A percentile compares a stretch with the other conserved stretches of the same genome.
These are phyloP conservation scores for Sebastolobus alascanus DNA, from an alignment of 2,797 vertebrate genomes.

Conservation along the genomic window DNA sequence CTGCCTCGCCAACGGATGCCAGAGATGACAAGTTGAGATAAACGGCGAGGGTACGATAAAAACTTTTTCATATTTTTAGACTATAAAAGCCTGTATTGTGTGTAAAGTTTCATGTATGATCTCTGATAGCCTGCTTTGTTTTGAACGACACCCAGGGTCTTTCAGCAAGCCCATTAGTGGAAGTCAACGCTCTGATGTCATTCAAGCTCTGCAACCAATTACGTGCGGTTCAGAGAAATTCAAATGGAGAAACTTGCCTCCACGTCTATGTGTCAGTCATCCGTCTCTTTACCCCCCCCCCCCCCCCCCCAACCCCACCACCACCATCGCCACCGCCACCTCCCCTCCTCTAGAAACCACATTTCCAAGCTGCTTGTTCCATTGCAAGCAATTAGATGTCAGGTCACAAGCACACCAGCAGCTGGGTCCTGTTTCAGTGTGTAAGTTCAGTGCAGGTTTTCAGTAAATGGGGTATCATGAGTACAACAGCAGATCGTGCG, in stretches of 20 bases:
- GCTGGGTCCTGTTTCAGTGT: conserved; percentile 76
- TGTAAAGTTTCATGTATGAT: conserved; percentile 13
- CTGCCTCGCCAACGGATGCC: background rate
- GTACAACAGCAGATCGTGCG: conserved; percentile 44
- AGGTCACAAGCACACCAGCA: conserved; percentile 64
- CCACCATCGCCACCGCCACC: background rate
- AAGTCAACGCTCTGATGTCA: conserved; percentile 71
- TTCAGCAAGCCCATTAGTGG: conserved; percentile 51
- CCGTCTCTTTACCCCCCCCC: conserved; percentile 10
- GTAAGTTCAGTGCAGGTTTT: conserved; percentile 53
- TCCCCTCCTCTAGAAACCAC: conserved; percentile 60
- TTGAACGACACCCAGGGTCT: conserved; percentile 22
- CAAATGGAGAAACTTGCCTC: conserved; percentile 57
- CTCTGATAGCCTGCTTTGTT: conserved; percentile 37
- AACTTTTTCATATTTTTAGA: background rate
- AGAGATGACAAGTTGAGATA: conserved; percentile 9
- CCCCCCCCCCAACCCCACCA: background rate
- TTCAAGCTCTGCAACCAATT: conserved; percentile 76
- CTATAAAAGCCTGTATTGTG: background rate
- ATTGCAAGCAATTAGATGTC: conserved; percentile 69
- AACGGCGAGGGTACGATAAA: background rate
- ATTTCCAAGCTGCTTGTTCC: conserved; percentile 71
- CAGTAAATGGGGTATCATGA: conserved; percentile 60
- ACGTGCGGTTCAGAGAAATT: conserved; percentile 61
- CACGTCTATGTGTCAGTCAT: conserved; percentile 65